phyloP scores from a whole-genome alignment of 2,888 invertebrate species.

The Myopa testacea region DNA sequence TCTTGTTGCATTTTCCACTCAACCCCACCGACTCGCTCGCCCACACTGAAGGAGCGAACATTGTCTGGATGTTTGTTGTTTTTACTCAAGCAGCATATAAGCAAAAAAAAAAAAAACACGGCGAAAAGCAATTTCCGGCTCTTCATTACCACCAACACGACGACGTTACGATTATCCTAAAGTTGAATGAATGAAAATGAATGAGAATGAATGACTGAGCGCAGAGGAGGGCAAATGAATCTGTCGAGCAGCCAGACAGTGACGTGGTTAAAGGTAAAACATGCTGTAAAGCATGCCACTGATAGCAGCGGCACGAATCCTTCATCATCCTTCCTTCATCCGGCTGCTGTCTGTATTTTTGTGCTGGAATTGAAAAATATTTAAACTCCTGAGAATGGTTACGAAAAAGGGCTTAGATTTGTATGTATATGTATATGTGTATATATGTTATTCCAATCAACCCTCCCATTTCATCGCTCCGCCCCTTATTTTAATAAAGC shows the following conservation, averaged over 20 bases:
- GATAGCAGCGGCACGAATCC: neutral
- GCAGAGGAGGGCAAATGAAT: neutral
- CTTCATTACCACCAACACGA: conserved; percentile 22
- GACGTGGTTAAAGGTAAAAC: neutral
- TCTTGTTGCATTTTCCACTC: neutral
- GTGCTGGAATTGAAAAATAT: neutral
- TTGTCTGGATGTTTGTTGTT: neutral
- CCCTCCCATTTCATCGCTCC: neutral
- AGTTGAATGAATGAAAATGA: conserved; percentile 3
- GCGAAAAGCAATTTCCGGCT: conserved; percentile 27
- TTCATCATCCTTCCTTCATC: neutral
- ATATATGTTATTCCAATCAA: conserved; percentile 4
- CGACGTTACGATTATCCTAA: conserved; percentile 17
- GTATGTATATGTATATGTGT: neutral
- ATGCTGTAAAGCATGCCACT: neutral
- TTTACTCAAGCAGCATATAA: neutral
- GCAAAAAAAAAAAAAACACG: conserved; percentile 2
- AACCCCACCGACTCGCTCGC: neutral
- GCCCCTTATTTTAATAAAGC: neutral
- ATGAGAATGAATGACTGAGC: neutral
- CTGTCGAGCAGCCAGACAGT: neutral
- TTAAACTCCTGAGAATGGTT: neutral
- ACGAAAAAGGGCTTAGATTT: neutral
- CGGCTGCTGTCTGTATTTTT: neutral
- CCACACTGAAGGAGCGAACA: neutral